These are phyloP conservation scores for Hybognathus amarus DNA, from an alignment of 2,797 vertebrate genomes.

Conservation along the genomic window DNA sequence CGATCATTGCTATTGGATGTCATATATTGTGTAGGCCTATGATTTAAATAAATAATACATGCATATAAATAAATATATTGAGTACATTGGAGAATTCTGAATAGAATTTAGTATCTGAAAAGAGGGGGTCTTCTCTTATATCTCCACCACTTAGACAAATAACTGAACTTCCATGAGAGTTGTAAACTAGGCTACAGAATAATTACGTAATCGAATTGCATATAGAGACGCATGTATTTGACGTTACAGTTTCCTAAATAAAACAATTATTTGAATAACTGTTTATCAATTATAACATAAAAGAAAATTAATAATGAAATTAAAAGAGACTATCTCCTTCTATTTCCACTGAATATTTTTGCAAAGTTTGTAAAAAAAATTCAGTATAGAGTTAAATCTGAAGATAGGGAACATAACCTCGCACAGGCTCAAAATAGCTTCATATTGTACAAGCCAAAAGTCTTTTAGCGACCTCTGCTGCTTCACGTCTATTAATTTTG, in stretches of 20 bases:
- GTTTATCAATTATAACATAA: too few species aligned
- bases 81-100: background rate
- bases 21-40: background rate
- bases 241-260: background rate
- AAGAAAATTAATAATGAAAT: background rate
- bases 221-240: too few species aligned
- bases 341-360: background rate
- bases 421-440: too few species aligned
- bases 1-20: background rate
- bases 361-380: background rate
- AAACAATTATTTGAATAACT: background rate
- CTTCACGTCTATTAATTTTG: background rate
- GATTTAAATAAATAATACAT: background rate
- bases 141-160: background rate
- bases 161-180: background rate
- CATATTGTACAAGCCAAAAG: background rate
- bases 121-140: background rate
- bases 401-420: too few species aligned
- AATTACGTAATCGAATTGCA: background rate
- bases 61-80: background rate
- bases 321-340: background rate
- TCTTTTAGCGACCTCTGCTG: constrained; percentile 12
- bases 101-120: background rate
- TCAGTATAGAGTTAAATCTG: background rate
- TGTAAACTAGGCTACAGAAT: background rate